Evolutionary conservation across 2,797 vertebrate genomes (phyloP).

Genomic region (Acropternis orthonyx): DNA sequence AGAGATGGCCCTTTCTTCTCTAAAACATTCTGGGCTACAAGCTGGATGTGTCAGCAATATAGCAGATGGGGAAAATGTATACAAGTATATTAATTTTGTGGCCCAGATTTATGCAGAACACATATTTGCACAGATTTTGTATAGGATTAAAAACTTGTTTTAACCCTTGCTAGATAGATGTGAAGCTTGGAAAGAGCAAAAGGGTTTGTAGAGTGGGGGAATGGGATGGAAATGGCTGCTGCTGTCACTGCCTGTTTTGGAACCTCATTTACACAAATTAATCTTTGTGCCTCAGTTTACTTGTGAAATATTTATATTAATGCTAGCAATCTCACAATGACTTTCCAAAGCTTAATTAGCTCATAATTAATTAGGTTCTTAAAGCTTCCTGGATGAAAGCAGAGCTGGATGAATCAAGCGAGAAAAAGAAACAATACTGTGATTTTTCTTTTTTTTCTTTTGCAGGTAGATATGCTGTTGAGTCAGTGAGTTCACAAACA

Average conservation of each 20-base stretch:
- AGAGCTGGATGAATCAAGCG: neutral
- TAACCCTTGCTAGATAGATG: neutral
- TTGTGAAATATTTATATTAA: neutral
- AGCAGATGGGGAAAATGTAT: slow-evolving; percentile 63
- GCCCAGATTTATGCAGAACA: slow-evolving; percentile 54
- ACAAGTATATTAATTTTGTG: slow-evolving; percentile 65
- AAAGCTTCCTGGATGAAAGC: neutral
- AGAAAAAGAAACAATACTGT: neutral
- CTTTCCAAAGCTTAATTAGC: slow-evolving; percentile 17
- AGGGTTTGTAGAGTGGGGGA: neutral
- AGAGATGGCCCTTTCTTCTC: slow-evolving; percentile 52
- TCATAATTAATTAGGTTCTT: slow-evolving; percentile 9
- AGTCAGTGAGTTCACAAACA: neutral
- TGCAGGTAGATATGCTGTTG: neutral
- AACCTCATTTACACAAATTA: neutral
- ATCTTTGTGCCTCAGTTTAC: neutral
- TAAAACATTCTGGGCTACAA: slow-evolving; percentile 29
- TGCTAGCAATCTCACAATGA: neutral
- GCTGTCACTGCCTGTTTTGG: neutral
- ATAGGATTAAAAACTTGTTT: slow-evolving; percentile 11
- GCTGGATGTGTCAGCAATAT: slow-evolving; percentile 58
- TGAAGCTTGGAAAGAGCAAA: neutral
- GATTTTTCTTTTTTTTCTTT: no score
- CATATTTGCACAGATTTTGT: slow-evolving; percentile 36
- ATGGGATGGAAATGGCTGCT: neutral